These are phyloP conservation scores for Polietes domitor DNA, from an alignment of 2,888 invertebrate genomes.

Conservation along the genomic window DNA sequence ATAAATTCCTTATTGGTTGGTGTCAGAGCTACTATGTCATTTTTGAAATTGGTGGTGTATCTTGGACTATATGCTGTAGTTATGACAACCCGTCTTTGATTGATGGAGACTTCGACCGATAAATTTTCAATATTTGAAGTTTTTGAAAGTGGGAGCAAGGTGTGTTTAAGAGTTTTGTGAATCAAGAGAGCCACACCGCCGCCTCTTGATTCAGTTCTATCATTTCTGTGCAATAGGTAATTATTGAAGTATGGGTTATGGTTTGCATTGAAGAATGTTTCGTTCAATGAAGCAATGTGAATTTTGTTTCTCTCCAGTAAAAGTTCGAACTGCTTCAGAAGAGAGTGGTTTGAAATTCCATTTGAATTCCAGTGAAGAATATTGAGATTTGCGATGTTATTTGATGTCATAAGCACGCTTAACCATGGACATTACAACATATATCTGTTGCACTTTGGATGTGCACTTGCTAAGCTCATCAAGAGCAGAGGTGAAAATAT, in stretches of 20 bases:
- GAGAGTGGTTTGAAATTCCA: too few relatives aligned
- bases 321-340: too few relatives aligned
- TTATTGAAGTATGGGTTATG: too few relatives aligned
- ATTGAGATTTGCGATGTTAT: neutral
- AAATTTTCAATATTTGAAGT: conserved; percentile 38
- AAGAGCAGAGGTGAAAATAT: conserved; percentile 29
- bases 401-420: conserved; percentile 16
- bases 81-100: conserved; percentile 5
- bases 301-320: too few relatives aligned
- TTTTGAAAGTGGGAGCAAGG: neutral
- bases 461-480: conserved; percentile 16
- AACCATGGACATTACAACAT: conserved; percentile 39
- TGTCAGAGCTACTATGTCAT: neutral
- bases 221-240: too few relatives aligned
- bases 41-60: neutral
- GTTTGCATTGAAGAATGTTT: too few relatives aligned
- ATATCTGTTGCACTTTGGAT: conserved; percentile 20
- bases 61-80: neutral
- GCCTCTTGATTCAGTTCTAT: too few relatives aligned
- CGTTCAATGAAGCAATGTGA: too few relatives aligned
- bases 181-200: too few relatives aligned
- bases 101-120: too few relatives aligned
- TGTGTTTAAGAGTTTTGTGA: too few relatives aligned
- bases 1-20: conserved; percentile 6
- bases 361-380: too few relatives aligned